Conservation (phyloP, 2,888 invertebrate genomes). For the Rhamphomyia laevipes region DNA sequence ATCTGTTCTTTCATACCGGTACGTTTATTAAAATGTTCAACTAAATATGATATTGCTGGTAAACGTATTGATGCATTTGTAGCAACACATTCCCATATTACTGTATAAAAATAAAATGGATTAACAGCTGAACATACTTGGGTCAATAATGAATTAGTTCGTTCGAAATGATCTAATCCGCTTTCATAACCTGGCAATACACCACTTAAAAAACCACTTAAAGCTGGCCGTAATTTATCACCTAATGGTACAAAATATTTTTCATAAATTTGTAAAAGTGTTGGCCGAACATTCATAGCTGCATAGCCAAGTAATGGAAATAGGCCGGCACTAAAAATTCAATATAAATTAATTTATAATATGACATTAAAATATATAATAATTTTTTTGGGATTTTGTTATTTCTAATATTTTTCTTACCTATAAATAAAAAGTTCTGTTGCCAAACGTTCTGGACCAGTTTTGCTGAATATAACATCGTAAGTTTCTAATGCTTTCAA, state of each 20-base stretch:
- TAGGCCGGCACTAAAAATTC: slow-evolving; percentile 46
- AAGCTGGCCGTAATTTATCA: slow-evolving; percentile 53
- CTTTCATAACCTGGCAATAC: slow-evolving; percentile 79
- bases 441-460: slow-evolving; percentile 67
- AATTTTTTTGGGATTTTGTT: neutral
- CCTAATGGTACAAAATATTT: slow-evolving; percentile 76
- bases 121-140: slow-evolving; percentile 62
- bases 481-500: slow-evolving; percentile 84
- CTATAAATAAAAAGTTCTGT: slow-evolving; percentile 76
- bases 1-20: slow-evolving; percentile 69
- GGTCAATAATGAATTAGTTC: slow-evolving; percentile 38
- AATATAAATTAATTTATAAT: neutral
- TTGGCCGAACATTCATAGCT: slow-evolving; percentile 79
- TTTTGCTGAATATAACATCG: slow-evolving; percentile 79
- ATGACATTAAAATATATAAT: neutral
- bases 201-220: slow-evolving; percentile 78
- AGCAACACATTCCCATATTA: slow-evolving; percentile 77
- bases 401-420: slow-evolving; percentile 29
- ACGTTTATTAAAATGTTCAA: slow-evolving; percentile 68
- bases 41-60: slow-evolving; percentile 68
- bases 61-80: slow-evolving; percentile 69
- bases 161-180: slow-evolving; percentile 73
- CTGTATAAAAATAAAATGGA: slow-evolving; percentile 68
- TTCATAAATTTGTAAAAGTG: slow-evolving; percentile 72
- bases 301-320: slow-evolving; percentile 83